Evolutionary conservation across 2,888 invertebrate genomes (phyloP), one percentile per base, ranked within the genome.

Genomic region (Drosophila antonietae): DNA sequence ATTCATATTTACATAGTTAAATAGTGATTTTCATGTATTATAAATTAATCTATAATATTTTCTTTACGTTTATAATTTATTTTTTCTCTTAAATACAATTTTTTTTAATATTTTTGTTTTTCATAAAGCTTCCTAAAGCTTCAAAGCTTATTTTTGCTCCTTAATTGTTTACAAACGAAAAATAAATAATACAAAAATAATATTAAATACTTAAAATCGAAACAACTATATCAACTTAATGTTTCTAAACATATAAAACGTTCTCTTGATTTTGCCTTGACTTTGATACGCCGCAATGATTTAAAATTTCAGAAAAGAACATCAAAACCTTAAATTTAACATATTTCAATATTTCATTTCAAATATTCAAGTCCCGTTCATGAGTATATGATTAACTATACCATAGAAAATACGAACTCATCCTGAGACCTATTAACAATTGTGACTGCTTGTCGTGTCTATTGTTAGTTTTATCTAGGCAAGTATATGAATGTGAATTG

Each of bases 361-460:
- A 10, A 15, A n/a, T 44, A 6, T 23, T 23, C 1, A 10, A 44
- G 23, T 23, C 14, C 35, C 28, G 14, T 23, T 28, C 28, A 15
- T 20, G 31, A 41, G n/a, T 49, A 41, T 39, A 60, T 49, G 20
- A 14, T 49, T 41, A 60, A 49, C 33, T 33, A 49, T 23, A 18
- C 15, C 10, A 7, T 20, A 8, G 18, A 20, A 18, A n/a, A 28
- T 9, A 3, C 0, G 8, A 28, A 55, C 12, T 55, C 39, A 39
- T 28, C n/a, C 12, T 14, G 23, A 51, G 55, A 14, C 28, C 53
- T 37, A 18, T 78, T 60, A 62, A 66, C 52, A 81, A 72, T 53
- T 77, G 81, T 49, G 56, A 41, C 78, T 63, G 78, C 66, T 15
- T 67, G 73, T 72, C 58, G 46, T 57, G 51, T 35, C 68, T 68